Percentiles rank a stretch among this genome's conserved stretches.
phyloP scores from a whole-genome alignment of 2,797 vertebrate species.

The Rhynchonycteris naso region DNA sequence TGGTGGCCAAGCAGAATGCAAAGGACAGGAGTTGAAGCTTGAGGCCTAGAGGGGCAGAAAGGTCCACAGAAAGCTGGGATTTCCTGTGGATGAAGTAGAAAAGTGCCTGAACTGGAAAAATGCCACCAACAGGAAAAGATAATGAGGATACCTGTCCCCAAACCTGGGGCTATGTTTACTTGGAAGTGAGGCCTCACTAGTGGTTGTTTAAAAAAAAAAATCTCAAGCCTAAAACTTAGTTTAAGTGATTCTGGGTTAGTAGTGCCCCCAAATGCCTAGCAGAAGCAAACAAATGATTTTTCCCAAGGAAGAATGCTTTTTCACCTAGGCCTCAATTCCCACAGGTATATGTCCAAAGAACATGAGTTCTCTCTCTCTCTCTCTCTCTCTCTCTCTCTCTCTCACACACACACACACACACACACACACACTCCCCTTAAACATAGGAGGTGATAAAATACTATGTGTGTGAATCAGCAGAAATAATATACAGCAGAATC shows the following conservation, averaged over 20 bases:
- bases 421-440: not conserved
- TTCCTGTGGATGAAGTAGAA: not conserved
- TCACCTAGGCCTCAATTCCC: not conserved
- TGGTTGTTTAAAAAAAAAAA: not conserved
- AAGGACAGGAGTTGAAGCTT: not conserved
- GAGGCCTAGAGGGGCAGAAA: not conserved
- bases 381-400: too few species aligned
- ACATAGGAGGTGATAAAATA: not conserved
- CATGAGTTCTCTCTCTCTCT: not conserved
- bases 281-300: not conserved
- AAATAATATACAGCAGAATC: not conserved
- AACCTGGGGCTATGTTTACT: not conserved
- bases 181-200: not conserved
- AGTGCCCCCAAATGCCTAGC: not conserved
- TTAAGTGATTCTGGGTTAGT: slow-evolving; percentile 9
- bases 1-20: not conserved
- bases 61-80: not conserved
- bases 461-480: not conserved
- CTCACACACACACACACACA: not conserved
- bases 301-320: not conserved
- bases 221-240: slow-evolving; percentile 1
- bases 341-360: slow-evolving; percentile 35
- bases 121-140: not conserved
- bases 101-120: not conserved
- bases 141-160: not conserved